A percentile compares a stretch with the other conserved stretches of the same genome.
Evolutionary conservation across 2,797 vertebrate species (phyloP).

Genomic region (Morus bassanus): DNA sequence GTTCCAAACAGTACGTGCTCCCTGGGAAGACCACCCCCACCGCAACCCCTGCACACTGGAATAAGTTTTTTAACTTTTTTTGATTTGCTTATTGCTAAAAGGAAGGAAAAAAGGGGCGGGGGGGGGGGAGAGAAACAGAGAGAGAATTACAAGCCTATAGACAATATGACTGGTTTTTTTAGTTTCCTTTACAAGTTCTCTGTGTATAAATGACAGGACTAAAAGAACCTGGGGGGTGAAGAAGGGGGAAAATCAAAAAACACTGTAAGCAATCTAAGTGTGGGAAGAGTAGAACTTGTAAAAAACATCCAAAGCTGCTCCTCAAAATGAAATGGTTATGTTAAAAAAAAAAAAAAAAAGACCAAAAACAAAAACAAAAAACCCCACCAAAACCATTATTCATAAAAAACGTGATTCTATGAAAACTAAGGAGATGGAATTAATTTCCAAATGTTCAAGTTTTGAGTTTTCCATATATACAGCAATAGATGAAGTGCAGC

Average conservation of each 20-base stretch:
- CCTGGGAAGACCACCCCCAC: background rate
- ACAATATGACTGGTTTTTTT: accelerated
- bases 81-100: background rate
- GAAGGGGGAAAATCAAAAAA: background rate
- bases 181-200: background rate
- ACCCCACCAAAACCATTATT: background rate
- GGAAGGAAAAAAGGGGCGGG: accelerated
- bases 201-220: background rate
- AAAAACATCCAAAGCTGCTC: background rate
- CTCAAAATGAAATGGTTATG: background rate
- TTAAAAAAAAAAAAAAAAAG: background rate
- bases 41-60: background rate
- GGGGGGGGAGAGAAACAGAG: background rate
- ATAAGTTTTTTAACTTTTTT: background rate
- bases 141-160: background rate
- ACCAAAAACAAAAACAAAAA: too few species aligned
- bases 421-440: background rate
- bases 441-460: background rate
- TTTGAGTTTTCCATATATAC: background rate
- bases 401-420: background rate
- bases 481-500: background rate
- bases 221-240: background rate
- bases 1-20: background rate
- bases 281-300: background rate
- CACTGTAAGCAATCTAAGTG: background rate